phyloP scores from a whole-genome alignment of 2,888 invertebrate genomes.

The Limnephilus lunatus region DNA sequence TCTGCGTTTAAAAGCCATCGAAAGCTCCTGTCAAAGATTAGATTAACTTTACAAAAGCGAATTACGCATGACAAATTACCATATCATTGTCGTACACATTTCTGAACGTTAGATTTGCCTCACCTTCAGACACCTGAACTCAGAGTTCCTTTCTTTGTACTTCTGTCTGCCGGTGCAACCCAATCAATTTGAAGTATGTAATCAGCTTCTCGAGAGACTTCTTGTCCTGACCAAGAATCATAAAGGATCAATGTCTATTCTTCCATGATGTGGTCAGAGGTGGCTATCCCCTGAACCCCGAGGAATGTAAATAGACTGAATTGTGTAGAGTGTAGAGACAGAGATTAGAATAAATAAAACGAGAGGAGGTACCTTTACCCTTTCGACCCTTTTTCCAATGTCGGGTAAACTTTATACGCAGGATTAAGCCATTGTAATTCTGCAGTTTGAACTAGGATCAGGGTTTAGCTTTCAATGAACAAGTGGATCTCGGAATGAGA shows the following conservation, averaged over 20 bases:
- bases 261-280: not conserved
- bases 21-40: not conserved
- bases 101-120: not conserved
- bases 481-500: not conserved
- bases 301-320: conserved; percentile 11
- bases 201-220: not conserved
- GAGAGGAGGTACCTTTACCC: not conserved
- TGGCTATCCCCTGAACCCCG: not conserved
- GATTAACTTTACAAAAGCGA: not conserved
- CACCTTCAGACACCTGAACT: not conserved
- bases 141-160: not conserved
- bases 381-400: not conserved
- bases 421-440: conserved; percentile 2
- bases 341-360: conserved; percentile 2
- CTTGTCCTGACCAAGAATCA: not conserved
- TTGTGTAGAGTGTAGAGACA: not conserved
- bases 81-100: not conserved
- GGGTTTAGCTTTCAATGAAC: not conserved
- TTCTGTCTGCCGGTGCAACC: not conserved
- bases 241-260: conserved; percentile 11
- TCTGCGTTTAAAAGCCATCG: not conserved
- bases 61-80: not conserved
- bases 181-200: not conserved
- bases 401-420: not conserved
- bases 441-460: not conserved